Base-by-base conservation (phyloP, 2,797 vertebrate species). In the Brachyrhaphis roseni region DNA sequence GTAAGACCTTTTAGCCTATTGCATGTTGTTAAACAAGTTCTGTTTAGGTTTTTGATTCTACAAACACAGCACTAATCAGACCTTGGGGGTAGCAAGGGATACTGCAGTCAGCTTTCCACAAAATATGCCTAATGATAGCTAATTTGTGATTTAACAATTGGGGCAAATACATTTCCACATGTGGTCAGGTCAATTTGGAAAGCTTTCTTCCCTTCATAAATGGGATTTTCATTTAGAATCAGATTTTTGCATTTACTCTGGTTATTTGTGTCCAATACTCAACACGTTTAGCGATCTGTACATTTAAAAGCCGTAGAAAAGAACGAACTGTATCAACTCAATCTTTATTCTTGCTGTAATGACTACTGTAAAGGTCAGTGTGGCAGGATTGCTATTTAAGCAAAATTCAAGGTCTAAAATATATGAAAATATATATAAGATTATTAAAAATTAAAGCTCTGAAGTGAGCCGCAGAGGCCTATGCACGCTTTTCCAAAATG, bases 401-500 rank as follows among this genome's bases (percentile, higher is more conserved):
- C 3, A 36, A 39, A 36, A 39, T 18, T 39, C 23, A 53, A 53
- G 8, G 23, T 10, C 51, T 53, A 23, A 51, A 23, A 18, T 5
- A 34, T 23, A 68, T 26, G 1, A 26, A 51, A 5, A 26, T 18
- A 1, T 11, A 6, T 18, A 43, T 4, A 77, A 55, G n/a, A 16
- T 13, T 80, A 1, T 16, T 45, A 55, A 78, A 53, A 75, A 16
- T 55, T 47, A 85, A 75, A 87, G 80, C 81, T 79, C 6, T 15
- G 20, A 87, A 84, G 53, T 82, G 76, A 47, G 72, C 68, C 1
- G 31, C 75, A 66, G 72, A 80, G 64, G 28, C 45, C 53, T 49
- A 68, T 15, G 57, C 62, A 39, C 15, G 45, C 45, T 75, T 72
- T 81, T 81, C 83, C 79, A 28, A 62, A 74, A 87, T 57, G 74